These are phyloP conservation scores for Mantis religiosa DNA, from an alignment of 2,888 invertebrate species.

Conservation along the genomic window DNA sequence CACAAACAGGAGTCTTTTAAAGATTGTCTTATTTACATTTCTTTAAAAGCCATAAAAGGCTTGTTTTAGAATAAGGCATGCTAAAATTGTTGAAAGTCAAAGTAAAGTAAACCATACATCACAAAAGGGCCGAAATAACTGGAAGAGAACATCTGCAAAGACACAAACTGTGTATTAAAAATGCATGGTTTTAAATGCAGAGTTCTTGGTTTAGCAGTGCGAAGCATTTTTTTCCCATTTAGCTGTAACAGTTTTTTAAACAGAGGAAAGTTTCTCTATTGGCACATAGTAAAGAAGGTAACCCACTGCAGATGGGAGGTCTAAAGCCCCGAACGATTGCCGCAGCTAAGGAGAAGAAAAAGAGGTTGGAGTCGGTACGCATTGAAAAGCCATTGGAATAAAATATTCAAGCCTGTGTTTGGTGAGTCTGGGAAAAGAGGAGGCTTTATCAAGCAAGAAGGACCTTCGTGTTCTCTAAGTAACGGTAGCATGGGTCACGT, in stretches of 20 bases:
- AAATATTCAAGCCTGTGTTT: slow-evolving; percentile 2
- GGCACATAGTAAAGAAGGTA: background rate
- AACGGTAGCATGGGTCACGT: background rate
- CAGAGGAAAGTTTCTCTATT: background rate
- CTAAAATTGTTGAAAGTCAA: too few species aligned
- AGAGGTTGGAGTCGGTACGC: background rate
- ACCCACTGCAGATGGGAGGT: background rate
- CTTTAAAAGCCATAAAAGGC: too few species aligned
- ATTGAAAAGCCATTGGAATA: slow-evolving; percentile 11
- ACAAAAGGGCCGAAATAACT: too few species aligned
- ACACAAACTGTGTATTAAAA: background rate
- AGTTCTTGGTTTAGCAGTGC: background rate
- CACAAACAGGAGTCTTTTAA: too few species aligned
- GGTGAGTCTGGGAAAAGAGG: background rate
- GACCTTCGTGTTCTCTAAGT: background rate
- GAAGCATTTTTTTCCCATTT: background rate
- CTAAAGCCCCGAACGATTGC: slow-evolving; percentile 4
- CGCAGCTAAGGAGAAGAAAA: background rate
- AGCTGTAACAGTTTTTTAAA: background rate
- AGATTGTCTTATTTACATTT: too few species aligned
- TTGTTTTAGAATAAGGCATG: too few species aligned
- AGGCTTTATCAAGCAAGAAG: background rate
- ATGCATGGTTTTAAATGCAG: background rate
- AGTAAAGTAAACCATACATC: too few species aligned
- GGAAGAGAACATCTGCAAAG: background rate